Evolutionary conservation across 2,113 vertebrate species (phyloP).

Genomic region (Xyrauchen texanus): DNA sequence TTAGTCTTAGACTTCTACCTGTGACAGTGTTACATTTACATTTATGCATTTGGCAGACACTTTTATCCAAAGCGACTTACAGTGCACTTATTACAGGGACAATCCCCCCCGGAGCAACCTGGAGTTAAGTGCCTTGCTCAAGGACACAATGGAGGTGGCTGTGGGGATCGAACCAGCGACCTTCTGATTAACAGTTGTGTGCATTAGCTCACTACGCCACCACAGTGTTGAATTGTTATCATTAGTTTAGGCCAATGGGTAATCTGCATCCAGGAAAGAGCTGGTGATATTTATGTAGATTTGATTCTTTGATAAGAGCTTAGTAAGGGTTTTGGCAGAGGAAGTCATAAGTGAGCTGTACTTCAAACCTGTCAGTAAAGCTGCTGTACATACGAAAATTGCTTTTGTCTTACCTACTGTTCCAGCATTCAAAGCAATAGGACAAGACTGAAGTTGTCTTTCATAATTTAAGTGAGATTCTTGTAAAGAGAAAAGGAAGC

Average conservation of each 20-base stretch:
- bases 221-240: background rate
- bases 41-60: too few relatives aligned
- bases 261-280: background rate
- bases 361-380: background rate
- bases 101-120: too few relatives aligned
- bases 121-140: too few relatives aligned
- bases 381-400: background rate
- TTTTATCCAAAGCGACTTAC: too few relatives aligned
- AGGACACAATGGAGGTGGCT: too few relatives aligned
- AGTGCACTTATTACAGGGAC: too few relatives aligned
- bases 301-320: background rate
- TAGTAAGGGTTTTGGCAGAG: background rate
- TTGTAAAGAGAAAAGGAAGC: background rate
- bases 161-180: too few relatives aligned
- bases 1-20: too few relatives aligned
- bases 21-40: too few relatives aligned
- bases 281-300: background rate
- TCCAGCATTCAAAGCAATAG: conserved; percentile 23
- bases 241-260: background rate
- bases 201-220: too few relatives aligned
- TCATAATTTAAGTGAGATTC: background rate
- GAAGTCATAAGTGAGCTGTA: background rate
- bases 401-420: conserved; percentile 14
- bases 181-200: too few relatives aligned
- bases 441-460: conserved; percentile 13